phyloP scores from a whole-genome alignment of 1,140 invertebrate genomes.

The Eupeodes corollae region DNA sequence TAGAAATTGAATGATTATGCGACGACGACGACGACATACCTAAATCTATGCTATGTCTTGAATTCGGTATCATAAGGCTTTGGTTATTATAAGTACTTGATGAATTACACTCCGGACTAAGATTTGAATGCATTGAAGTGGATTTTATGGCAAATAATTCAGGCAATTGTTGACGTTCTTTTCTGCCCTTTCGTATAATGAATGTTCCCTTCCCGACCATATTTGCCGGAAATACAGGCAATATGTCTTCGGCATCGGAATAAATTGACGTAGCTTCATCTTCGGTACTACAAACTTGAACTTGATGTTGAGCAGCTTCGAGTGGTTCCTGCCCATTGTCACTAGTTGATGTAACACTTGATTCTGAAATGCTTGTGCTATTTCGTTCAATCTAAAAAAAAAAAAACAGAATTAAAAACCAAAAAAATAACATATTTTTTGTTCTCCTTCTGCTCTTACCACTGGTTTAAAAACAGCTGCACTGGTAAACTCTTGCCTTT shows the following conservation, averaged over 20 bases:
- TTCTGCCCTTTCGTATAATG: constrained; percentile 53
- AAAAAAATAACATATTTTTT: no score
- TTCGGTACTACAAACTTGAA: constrained; percentile 51
- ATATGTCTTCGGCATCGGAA: constrained; percentile 45
- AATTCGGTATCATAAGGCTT: constrained; percentile 39
- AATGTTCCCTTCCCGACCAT: constrained; percentile 56
- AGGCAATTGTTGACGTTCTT: constrained; percentile 43
- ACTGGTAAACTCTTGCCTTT: background rate
- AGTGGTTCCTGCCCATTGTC: background rate
- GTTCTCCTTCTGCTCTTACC: background rate
- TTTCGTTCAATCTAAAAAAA: background rate
- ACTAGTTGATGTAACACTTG: background rate
- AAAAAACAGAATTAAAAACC: no score
- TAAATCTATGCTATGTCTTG: constrained; percentile 48
- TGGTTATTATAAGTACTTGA: background rate
- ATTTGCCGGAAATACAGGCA: constrained; percentile 37
- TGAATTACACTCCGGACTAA: constrained; percentile 28
- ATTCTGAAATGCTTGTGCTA: background rate
- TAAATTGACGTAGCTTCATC: constrained; percentile 53
- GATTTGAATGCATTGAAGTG: constrained; percentile 45
- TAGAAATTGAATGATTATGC: constrained; percentile 10
- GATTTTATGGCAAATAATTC: constrained; percentile 32
- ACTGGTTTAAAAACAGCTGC: background rate
- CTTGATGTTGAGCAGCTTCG: constrained; percentile 50
- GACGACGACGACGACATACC: constrained; percentile 43